These are phyloP conservation scores for Platycercus adscitus DNA, from an alignment of 2,113 vertebrate species.

Conservation along the genomic window DNA sequence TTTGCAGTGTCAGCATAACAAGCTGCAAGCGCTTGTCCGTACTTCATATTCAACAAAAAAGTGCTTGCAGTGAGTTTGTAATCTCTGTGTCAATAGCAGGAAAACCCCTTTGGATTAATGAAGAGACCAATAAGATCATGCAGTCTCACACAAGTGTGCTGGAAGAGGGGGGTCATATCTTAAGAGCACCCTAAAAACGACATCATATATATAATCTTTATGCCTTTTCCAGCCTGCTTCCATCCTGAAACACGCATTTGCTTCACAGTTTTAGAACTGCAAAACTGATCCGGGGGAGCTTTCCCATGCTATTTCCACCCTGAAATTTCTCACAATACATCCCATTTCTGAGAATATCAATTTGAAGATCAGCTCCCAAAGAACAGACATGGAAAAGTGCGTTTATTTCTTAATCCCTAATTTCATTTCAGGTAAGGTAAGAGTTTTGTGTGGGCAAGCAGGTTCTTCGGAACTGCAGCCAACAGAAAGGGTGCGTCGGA, in stretches of 20 bases:
- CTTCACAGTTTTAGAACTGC: background rate
- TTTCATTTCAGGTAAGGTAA: background rate
- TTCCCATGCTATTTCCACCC: background rate
- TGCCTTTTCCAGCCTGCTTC: background rate
- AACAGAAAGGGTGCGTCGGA: slow-evolving; percentile 49
- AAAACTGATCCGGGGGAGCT: background rate
- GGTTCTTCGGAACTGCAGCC: slow-evolving; percentile 51
- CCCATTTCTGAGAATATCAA: background rate
- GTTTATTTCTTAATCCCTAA: slow-evolving; percentile 31
- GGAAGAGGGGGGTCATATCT: background rate
- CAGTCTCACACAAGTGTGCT: background rate
- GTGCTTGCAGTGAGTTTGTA: background rate
- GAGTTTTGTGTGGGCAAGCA: slow-evolving; percentile 64
- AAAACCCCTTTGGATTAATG: background rate
- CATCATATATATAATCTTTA: accelerated
- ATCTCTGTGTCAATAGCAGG: background rate
- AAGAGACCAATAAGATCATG: background rate
- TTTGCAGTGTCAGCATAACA: background rate
- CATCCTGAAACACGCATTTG: accelerated
- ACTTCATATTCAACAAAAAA: background rate
- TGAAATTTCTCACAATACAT: background rate
- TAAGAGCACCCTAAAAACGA: background rate
- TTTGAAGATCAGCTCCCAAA: background rate
- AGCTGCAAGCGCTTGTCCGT: background rate
- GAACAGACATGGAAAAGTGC: background rate